Evolutionary conservation across 2,113 vertebrate species (phyloP).

Genomic region (Polypterus bichir): DNA sequence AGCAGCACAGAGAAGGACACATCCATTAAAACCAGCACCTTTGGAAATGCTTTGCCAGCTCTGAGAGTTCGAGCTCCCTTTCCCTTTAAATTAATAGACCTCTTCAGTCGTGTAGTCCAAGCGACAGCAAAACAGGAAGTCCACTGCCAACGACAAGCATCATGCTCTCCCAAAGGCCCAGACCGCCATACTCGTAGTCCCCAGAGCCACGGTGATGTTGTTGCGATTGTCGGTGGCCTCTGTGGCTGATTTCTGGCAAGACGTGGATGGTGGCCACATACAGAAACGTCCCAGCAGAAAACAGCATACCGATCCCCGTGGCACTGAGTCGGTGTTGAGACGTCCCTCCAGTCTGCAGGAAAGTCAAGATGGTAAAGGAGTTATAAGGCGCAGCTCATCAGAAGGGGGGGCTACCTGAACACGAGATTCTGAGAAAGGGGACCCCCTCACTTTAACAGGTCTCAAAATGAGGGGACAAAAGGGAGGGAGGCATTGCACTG

Average conservation of each 20-base stretch:
- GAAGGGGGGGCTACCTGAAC: no score
- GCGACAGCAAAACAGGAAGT: conserved; percentile 51
- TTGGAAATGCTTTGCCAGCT: no score
- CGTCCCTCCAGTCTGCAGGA: conserved; percentile 34
- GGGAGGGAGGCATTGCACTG: no score
- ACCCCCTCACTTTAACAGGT: no score
- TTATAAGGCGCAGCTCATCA: conserved; percentile 5
- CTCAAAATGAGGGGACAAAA: no score
- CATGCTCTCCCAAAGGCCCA: conserved; percentile 46
- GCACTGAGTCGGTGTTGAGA: conserved; percentile 35
- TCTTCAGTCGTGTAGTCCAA: conserved; percentile 38
- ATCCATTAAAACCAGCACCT: no score
- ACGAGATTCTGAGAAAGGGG: no score
- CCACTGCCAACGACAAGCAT: conserved; percentile 38
- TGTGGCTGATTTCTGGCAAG: conserved; percentile 44
- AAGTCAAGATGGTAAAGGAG: conserved; percentile 6
- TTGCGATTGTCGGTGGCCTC: conserved; percentile 22
- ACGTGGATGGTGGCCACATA: conserved; percentile 49
- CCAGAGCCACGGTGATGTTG: conserved; percentile 17
- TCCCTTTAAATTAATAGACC: no score
- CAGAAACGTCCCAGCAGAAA: conserved; percentile 53
- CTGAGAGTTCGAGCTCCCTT: no score
- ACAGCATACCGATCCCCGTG: conserved; percentile 49
- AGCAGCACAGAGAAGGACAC: no score
- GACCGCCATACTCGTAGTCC: conserved; percentile 22